Conservation (phyloP, 2,797 vertebrate genomes). For the Oophaga sylvatica region DNA sequence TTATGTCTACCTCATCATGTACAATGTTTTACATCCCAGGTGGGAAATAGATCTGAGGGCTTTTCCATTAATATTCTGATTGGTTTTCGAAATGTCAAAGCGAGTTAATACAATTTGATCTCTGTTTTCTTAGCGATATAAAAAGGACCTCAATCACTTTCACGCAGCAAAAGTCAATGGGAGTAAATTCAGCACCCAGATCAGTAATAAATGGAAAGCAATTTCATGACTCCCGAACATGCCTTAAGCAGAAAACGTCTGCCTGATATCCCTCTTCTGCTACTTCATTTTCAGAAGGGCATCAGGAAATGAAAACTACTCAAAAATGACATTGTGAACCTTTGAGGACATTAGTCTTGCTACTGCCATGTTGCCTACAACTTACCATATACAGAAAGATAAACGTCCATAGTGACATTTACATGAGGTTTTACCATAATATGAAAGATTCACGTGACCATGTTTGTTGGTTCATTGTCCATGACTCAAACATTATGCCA, state of each 20-base stretch:
- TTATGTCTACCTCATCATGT: constrained; percentile 40
- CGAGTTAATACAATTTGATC: constrained; percentile 62
- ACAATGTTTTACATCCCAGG: constrained; percentile 54
- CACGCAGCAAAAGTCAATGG: constrained; percentile 55
- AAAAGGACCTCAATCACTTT: constrained; percentile 59
- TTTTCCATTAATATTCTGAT: constrained; percentile 60
- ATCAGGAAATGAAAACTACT: constrained; percentile 27
- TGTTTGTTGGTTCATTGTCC: not conserved
- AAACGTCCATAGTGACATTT: not conserved
- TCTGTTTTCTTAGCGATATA: constrained; percentile 60
- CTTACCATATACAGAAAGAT: not conserved
- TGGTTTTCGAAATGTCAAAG: constrained; percentile 58
- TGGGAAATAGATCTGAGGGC: constrained; percentile 45
- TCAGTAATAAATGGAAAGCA: constrained; percentile 59
- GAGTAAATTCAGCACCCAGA: constrained; percentile 56
- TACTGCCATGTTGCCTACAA: not conserved
- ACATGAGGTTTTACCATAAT: not conserved
- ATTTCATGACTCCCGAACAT: constrained; percentile 39
- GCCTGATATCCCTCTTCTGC: constrained; percentile 4
- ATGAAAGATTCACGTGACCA: not conserved
- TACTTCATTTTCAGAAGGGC: constrained; percentile 37
- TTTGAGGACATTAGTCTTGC: constrained; percentile 6
- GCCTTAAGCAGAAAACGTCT: constrained; percentile 46
- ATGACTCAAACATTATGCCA: not conserved
- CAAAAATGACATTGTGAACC: constrained; percentile 30